phyloP scores from a whole-genome alignment of 92 coral and sea anemone species.

The Pocillopora meandrina region DNA sequence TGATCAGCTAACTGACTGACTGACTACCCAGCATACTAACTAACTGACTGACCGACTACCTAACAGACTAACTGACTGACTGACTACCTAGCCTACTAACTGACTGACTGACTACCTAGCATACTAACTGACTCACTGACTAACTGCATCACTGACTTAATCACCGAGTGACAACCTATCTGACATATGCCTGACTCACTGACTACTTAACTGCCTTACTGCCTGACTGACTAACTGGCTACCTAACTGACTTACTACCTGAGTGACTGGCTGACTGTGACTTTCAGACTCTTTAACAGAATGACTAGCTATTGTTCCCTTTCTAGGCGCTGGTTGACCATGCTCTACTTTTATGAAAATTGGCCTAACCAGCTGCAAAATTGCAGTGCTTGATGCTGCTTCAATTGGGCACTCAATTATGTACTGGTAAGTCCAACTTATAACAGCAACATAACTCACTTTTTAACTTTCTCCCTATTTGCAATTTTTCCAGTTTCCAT shows the following conservation, averaged over 20 bases:
- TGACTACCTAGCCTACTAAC: not conserved
- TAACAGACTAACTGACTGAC: not conserved
- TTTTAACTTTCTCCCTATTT: conserved; percentile 76
- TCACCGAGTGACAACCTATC: no score
- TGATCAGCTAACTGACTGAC: not conserved
- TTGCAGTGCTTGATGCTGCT: not conserved
- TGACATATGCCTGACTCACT: not conserved
- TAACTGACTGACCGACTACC: not conserved
- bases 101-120: no score
- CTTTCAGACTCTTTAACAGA: no score
- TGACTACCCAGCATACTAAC: not conserved
- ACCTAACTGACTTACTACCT: no score
- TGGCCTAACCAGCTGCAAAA: no score
- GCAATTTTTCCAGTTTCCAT: conserved; percentile 93
- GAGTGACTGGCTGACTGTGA: no score
- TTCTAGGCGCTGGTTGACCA: no score
- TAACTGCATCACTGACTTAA: no score
- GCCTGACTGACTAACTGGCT: not conserved
- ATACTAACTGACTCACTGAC: no score
- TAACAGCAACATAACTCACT: conserved; percentile 44
- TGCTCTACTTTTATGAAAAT: no score
- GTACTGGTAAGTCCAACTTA: not conserved
- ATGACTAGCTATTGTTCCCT: no score
- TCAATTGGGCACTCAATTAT: not conserved
- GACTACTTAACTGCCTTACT: not conserved